Conservation (phyloP, 2,797 vertebrate species). For the Aulostomus chinensis region DNA sequence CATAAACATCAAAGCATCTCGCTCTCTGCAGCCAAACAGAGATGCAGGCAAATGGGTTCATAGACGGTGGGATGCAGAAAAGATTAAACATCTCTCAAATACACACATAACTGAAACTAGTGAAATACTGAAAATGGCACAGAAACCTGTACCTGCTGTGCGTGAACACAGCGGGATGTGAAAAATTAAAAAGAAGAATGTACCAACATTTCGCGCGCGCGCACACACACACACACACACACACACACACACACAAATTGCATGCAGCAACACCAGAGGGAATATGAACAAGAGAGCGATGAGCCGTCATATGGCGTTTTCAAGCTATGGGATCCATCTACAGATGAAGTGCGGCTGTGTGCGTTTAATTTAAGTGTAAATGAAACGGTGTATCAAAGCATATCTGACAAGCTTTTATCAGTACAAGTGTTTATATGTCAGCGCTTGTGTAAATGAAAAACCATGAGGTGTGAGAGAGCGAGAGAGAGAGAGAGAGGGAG, state of each 20-base stretch:
- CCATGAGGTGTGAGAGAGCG: not conserved
- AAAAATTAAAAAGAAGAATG: slow-evolving; percentile 38
- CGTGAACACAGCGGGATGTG: slow-evolving; percentile 34
- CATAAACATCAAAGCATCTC: slow-evolving; percentile 42
- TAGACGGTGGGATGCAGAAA: slow-evolving; percentile 12
- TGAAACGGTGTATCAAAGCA: slow-evolving; percentile 44
- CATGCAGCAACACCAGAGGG: slow-evolving; percentile 25
- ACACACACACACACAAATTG: slow-evolving; percentile 2
- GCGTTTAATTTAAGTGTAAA: slow-evolving; percentile 52
- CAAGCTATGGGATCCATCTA: slow-evolving; percentile 28
- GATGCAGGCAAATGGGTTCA: slow-evolving; percentile 32
- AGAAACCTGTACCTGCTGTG: slow-evolving; percentile 26
- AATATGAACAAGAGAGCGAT: slow-evolving; percentile 43
- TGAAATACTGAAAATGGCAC: too few species aligned
- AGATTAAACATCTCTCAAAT: slow-evolving; percentile 41
- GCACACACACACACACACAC: slow-evolving; percentile 2
- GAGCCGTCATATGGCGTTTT: slow-evolving; percentile 29
- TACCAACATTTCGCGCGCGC: slow-evolving; percentile 24
- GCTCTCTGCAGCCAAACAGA: slow-evolving; percentile 16
- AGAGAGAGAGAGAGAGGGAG: too few species aligned
- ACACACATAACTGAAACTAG: slow-evolving; percentile 4
- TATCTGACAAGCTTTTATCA: slow-evolving; percentile 35
- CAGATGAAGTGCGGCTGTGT: slow-evolving; percentile 37
- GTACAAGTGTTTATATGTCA: slow-evolving; percentile 19
- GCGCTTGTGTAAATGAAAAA: slow-evolving; percentile 2